These are phyloP conservation scores for Neomorphus geoffroyi DNA, from an alignment of 2,797 vertebrate genomes.

Conservation along the genomic window DNA sequence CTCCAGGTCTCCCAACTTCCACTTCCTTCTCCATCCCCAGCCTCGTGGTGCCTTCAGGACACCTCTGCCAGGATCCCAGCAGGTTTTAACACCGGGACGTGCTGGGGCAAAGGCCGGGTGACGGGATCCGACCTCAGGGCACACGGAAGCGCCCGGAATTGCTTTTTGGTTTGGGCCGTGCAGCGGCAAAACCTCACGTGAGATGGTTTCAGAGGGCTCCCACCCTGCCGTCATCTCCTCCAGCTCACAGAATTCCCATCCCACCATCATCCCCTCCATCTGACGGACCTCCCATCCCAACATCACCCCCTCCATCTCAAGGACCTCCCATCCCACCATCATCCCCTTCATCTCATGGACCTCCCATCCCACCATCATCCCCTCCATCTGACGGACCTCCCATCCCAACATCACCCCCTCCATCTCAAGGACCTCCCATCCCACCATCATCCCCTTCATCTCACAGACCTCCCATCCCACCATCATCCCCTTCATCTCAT, in stretches of 20 bases:
- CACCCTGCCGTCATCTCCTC: neutral
- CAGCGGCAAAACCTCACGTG: neutral
- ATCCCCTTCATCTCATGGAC: no score
- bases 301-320: neutral
- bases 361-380: no score
- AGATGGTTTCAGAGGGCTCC: neutral
- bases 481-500: no score
- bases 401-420: no score
- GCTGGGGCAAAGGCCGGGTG: neutral
- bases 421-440: no score
- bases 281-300: neutral
- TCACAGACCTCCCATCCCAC: no score
- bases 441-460: no score
- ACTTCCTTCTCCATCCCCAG: neutral
- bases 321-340: neutral
- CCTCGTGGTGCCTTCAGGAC: neutral
- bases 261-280: no score
- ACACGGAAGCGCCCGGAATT: neutral
- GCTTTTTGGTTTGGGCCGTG: neutral
- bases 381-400: no score
- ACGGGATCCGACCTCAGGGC: neutral
- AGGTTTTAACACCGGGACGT: neutral
- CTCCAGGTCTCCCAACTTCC: neutral
- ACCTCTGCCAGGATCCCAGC: neutral
- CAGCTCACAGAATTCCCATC: neutral